Percentiles rank a stretch among this genome's conserved stretches.
These are phyloP conservation scores for Epirrhoe alternata DNA, from an alignment of 2,888 invertebrate genomes.

Conservation along the genomic window DNA sequence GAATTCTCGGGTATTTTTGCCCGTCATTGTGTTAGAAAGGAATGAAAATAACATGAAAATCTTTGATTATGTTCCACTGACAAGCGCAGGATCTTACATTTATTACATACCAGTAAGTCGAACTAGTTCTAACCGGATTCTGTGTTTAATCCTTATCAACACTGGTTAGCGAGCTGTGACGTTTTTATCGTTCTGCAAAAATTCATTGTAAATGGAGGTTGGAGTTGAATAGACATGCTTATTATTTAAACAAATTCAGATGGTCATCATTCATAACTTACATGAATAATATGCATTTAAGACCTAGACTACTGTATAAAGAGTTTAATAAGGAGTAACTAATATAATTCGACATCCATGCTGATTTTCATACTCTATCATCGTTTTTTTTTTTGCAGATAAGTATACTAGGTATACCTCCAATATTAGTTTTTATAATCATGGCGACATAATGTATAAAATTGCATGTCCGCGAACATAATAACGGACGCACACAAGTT, in stretches of 20 bases:
- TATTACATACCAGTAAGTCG: neutral
- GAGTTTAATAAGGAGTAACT: too few species aligned
- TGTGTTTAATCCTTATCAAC: conserved; percentile 39
- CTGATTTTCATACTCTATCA: neutral
- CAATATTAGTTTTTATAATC: conserved; percentile 2
- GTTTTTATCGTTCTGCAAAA: conserved; percentile 25
- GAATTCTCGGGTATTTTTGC: neutral
- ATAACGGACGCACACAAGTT: conserved; percentile 31
- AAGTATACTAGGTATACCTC: neutral
- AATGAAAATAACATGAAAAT: neutral
- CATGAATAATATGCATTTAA: neutral
- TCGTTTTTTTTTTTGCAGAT: neutral
- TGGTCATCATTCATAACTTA: too few species aligned
- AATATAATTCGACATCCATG: neutral
- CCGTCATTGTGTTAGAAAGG: neutral
- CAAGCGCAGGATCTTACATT: too few species aligned
- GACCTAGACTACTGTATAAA: neutral
- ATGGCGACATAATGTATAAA: conserved; percentile 16
- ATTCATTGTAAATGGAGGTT: conserved; percentile 14
- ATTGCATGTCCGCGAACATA: conserved; percentile 33
- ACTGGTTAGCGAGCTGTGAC: conserved; percentile 38
- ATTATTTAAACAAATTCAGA: neutral
- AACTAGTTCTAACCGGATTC: conserved; percentile 37
- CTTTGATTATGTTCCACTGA: too few species aligned
- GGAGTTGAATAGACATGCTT: conserved; percentile 1